Percentiles rank a stretch among this genome's conserved stretches.
Evolutionary conservation across 2,888 invertebrate species (phyloP).

Genomic region (Eristalis intricaria): DNA sequence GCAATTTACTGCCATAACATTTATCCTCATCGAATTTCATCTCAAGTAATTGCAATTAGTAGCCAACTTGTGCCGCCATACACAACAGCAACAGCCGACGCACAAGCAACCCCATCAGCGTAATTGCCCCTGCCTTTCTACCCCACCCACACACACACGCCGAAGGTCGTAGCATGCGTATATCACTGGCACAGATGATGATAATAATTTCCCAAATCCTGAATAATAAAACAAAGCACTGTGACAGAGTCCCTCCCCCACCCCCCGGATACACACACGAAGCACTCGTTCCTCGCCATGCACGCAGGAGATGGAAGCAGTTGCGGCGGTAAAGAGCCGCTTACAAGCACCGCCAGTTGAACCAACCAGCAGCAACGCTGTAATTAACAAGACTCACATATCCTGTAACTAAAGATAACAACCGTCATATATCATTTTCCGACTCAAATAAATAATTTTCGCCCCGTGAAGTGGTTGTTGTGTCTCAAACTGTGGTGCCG

Average conservation of each 20-base stretch:
- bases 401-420: constrained; percentile 69
- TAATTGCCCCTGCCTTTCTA: background rate
- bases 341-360: background rate
- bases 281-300: background rate
- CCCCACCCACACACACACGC: background rate
- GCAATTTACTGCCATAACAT: background rate
- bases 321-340: background rate
- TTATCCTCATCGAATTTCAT: constrained; percentile 1
- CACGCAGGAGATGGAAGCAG: background rate
- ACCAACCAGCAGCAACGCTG: constrained; percentile 19
- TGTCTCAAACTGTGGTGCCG: constrained; percentile 8
- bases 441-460: constrained; percentile 65
- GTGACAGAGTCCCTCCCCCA: background rate
- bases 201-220: constrained; percentile 53
- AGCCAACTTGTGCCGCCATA: background rate
- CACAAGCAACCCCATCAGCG: background rate
- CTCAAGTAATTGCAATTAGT: constrained; percentile 25
- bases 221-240: constrained; percentile 49
- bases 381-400: constrained; percentile 68
- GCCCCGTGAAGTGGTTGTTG: constrained; percentile 47
- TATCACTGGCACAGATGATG: constrained; percentile 23
- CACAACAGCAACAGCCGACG: background rate
- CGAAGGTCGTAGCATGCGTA: background rate
- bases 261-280: background rate
- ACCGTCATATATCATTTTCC: constrained; percentile 64